Evolutionary conservation across 2,888 invertebrate species (phyloP).

Genomic region (Nasonia oneida): DNA sequence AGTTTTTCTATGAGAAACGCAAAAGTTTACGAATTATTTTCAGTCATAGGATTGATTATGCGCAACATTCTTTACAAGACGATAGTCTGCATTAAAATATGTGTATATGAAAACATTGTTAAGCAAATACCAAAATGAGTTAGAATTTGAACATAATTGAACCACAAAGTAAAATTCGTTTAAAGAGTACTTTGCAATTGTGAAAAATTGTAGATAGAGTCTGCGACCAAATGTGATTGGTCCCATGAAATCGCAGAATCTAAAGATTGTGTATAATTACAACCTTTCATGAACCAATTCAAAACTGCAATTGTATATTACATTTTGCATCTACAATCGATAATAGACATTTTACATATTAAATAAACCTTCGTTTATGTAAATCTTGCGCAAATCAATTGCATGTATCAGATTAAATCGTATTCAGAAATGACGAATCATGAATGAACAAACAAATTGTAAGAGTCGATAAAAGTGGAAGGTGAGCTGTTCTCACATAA

Average conservation of each 20-base stretch:
- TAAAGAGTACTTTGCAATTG: conserved; percentile 4
- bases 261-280: conserved; percentile 13
- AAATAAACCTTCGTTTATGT: not conserved
- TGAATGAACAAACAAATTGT: conserved; percentile 30
- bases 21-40: conserved; percentile 44
- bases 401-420: conserved; percentile 48
- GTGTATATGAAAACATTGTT: not conserved
- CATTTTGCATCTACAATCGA: not conserved
- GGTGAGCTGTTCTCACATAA: conserved; percentile 57
- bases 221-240: conserved; percentile 60
- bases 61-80: conserved; percentile 44
- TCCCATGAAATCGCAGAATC: conserved; percentile 61
- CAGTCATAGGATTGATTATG: conserved; percentile 56
- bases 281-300: conserved; percentile 10
- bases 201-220: conserved; percentile 34
- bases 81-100: conserved; percentile 16
- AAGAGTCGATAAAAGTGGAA: conserved; percentile 61
- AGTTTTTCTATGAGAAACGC: conserved; percentile 41
- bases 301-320: conserved; percentile 4
- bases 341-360: conserved; percentile 21
- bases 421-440: conserved; percentile 50
- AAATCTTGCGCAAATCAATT: conserved; percentile 51
- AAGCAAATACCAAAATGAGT: conserved; percentile 26
- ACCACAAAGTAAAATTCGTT: conserved; percentile 11
- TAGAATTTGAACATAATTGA: conserved; percentile 1